Evolutionary conservation across 2,888 invertebrate species (phyloP), one percentile per base, ranked within the genome.

Genomic region (Diarsia mendica): DNA sequence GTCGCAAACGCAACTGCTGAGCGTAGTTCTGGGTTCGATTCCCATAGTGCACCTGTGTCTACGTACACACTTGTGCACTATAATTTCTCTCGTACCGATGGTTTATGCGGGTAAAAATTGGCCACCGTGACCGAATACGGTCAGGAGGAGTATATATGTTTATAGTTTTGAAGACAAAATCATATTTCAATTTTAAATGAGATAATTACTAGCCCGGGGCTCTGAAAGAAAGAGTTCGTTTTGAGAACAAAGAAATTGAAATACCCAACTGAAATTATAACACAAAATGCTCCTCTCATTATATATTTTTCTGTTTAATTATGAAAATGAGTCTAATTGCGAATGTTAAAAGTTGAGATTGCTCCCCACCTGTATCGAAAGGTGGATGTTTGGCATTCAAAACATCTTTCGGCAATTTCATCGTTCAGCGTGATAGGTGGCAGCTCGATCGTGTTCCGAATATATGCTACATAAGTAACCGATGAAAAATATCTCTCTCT

Each of bases 321-420:
- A 48, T 5, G 46, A 9, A 80, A 78, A 74, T 55, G 20, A 79
- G 46, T 58, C 20, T 60, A 64, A 70, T 67, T 77, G 48, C 20
- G 55, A 44, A 20, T 13, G 46, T 55, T n/a, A 53, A 67, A 69
- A 79, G 55, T 73, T 63, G 2, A 20, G 15, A 58, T 48, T 55
- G 18, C 9, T 48, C 5, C 39, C 39, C 28, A 78, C 67, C 46
- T 49, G 33, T 55, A 67, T 18, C 20, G 10, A 53, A 33, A 23
- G 11, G 39, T 60, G 3, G 28, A 55, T 64, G 65, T 71, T 85
- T 79, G 65, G 46, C 33, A 86, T 86, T 85, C 82, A 68, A 49
- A 75, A 65, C 84, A 77, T 67, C 64, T 86, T 79, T 77, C 53
- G 18, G 61, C 78, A 79, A 84, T 79, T 82, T 85, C 71, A 75